Evolutionary conservation across 2,797 vertebrate species (phyloP), one percentile per base, ranked within the genome.

Genomic region (Ctenopoma multispine): DNA sequence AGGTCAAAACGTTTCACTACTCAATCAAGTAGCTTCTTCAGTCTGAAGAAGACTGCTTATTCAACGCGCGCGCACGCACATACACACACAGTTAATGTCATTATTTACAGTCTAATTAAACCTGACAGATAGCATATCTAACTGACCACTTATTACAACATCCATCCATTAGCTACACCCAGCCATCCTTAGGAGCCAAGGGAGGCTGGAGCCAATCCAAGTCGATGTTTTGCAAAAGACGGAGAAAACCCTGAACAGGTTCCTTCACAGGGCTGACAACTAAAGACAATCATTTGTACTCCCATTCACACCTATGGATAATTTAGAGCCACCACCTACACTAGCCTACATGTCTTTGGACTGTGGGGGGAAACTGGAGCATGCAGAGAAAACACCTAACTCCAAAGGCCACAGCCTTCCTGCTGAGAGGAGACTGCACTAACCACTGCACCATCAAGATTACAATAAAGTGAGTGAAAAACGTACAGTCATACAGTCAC

Each of bases 71-170:
- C 23, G 36, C 15, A 67, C 27, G 51, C 15, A 27, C 44, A 56
- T 20, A 5, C 1, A n/a, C 9, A 56, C 14, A 29, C 11, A 61
- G 31, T 67, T 23, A 72, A 21, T 69, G 3, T 3, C 49, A 71
- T 66, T 62, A 49, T 62, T 75, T 75, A 65, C 9, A 61, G 23
- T 53, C 21, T 14, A 61, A 74, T 75, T 41, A n/a, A 80, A 75
- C 55, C 51, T 0, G 6, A 2, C 34, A 55, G 21, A 53, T n/a
- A 58, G 15, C 20, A 48, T 11, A 18, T 17, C n/a, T 31, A 5
- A 64, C 29, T 11, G 36, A 36, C 36, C 36, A 36, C 36, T 36
- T 36, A 10, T 36, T 36, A 36, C 11, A 12, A 12, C 36, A 36
- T 36, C 9, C 11, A 36, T 36, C 11, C 36, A 36, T 36, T 36